A percentile compares a stretch with the other conserved stretches of the same genome.
Evolutionary conservation across 2,113 vertebrate genomes (phyloP).

Genomic region (Nothocercus julius): DNA sequence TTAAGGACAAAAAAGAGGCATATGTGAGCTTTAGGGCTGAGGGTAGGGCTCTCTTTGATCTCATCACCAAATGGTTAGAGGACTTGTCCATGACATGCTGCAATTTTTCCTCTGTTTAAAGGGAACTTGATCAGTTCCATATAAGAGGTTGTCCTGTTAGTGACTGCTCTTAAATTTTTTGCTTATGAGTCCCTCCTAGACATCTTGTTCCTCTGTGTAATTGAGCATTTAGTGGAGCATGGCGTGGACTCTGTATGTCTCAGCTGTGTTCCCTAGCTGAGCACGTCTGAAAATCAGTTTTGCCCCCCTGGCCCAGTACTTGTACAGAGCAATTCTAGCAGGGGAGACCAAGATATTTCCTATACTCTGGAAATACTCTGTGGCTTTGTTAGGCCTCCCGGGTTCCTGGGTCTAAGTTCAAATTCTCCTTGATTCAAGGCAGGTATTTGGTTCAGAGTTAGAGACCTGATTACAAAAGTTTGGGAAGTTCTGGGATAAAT

Average conservation of each 20-base stretch:
- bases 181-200: not conserved
- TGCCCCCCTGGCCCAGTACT: not conserved
- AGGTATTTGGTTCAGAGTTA: not conserved
- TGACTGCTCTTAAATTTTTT: not conserved
- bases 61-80: not conserved
- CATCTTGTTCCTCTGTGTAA: not conserved
- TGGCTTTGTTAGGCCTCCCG: not conserved
- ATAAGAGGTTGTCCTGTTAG: not conserved
- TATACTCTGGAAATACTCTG: fast-evolving
- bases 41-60: not conserved
- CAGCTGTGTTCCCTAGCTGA: not conserved
- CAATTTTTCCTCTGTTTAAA: not conserved
- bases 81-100: not conserved
- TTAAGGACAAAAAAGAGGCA: not conserved
- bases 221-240: not conserved
- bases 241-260: not conserved
- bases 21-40: not conserved
- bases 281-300: not conserved
- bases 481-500: not conserved
- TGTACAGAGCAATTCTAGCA: not conserved
- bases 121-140: not conserved
- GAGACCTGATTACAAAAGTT: not conserved
- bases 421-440: not conserved
- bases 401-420: fast-evolving
- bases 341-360: not conserved